Percentiles rank a stretch among this genome's conserved stretches.
Evolutionary conservation across 2,797 vertebrate genomes (phyloP).

Genomic region (Diceros bicornis): DNA sequence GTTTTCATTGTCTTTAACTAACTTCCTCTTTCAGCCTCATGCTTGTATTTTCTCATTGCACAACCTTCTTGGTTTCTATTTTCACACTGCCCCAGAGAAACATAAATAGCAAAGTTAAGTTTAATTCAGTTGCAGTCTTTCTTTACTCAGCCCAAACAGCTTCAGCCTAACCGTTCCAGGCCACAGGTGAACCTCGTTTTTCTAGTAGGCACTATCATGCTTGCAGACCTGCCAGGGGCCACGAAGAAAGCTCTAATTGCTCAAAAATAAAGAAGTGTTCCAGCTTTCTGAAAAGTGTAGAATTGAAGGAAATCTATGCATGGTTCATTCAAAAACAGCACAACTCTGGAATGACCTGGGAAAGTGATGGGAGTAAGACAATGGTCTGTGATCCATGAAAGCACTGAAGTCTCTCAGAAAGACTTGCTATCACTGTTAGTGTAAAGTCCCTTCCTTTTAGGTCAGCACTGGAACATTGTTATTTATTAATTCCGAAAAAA

Average conservation of each 20-base stretch:
- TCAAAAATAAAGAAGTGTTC: background rate
- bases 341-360: background rate
- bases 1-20: slow-evolving; percentile 57
- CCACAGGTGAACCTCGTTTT: background rate
- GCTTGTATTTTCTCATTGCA: slow-evolving; percentile 45
- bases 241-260: background rate
- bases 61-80: slow-evolving; percentile 74
- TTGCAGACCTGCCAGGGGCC: background rate
- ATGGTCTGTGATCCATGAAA: background rate
- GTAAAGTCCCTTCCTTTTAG: background rate
- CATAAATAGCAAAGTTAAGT: slow-evolving; percentile 26
- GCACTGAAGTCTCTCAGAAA: background rate
- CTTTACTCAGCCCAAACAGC: background rate
- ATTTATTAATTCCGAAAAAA: background rate
- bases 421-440: background rate
- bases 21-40: slow-evolving; percentile 66
- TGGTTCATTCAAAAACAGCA: background rate
- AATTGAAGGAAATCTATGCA: background rate
- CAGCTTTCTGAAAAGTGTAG: background rate
- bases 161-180: background rate
- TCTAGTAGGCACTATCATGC: background rate
- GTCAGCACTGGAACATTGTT: background rate
- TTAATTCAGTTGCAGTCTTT: slow-evolving; percentile 4
- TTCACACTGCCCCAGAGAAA: slow-evolving; percentile 64
- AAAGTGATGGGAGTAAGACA: background rate